Percentiles rank a stretch among this genome's conserved stretches.
These are phyloP conservation scores for Leptinotarsa texana DNA, from an alignment of 1,140 invertebrate genomes.

Conservation along the genomic window DNA sequence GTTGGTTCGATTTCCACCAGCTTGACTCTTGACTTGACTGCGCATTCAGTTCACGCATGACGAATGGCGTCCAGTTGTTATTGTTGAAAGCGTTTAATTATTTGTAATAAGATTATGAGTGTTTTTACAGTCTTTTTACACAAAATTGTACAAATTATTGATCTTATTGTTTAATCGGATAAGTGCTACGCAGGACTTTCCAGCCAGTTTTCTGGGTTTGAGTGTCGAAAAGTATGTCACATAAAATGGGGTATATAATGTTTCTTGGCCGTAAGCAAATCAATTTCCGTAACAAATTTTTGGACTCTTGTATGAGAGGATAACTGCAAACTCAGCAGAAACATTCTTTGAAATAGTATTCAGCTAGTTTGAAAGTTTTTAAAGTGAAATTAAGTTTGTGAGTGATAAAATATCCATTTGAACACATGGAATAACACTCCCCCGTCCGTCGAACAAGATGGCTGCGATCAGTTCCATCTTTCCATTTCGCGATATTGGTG, in stretches of 20 bases:
- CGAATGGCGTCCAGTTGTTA: conserved; percentile 58
- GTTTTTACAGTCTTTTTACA: conserved; percentile 51
- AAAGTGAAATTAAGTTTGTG: not conserved
- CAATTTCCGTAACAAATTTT: conserved; percentile 48
- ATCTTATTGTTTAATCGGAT: conserved; percentile 38
- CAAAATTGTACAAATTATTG: conserved; percentile 44
- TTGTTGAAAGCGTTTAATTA: conserved; percentile 57
- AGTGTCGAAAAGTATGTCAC: conserved; percentile 56
- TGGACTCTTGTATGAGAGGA: conserved; percentile 32
- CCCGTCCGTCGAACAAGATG: conserved; percentile 56
- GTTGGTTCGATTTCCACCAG: conserved; percentile 39
- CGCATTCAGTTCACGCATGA: conserved; percentile 50
- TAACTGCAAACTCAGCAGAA: conserved; percentile 15
- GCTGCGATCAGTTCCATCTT: conserved; percentile 54
- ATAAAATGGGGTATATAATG: conserved; percentile 57
- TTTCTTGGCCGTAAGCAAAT: conserved; percentile 54
- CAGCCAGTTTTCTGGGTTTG: conserved; percentile 34
- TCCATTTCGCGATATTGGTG: conserved; percentile 37
- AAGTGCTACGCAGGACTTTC: conserved; percentile 39
- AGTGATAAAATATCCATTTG: conserved; percentile 43
- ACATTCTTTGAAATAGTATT: conserved; percentile 11
- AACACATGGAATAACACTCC: conserved; percentile 57
- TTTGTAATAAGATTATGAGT: conserved; percentile 56
- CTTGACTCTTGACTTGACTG: conserved; percentile 22
- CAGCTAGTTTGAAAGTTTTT: conserved; percentile 11